These are phyloP conservation scores for Ophraella communa DNA, from an alignment of 2,888 invertebrate genomes.

Conservation along the genomic window DNA sequence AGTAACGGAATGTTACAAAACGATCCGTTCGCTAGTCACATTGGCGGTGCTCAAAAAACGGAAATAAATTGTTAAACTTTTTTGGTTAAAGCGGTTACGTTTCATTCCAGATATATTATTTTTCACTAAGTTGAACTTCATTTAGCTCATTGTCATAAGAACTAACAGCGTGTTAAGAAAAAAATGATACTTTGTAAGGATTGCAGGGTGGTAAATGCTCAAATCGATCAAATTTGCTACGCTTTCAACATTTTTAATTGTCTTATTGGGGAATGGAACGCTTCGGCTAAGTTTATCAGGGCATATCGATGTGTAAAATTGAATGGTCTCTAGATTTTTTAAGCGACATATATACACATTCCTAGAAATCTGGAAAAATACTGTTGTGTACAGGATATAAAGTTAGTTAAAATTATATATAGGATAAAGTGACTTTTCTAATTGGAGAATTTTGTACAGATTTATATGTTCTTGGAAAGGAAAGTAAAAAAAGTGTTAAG, in stretches of 20 bases:
- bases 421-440: conserved; percentile 10
- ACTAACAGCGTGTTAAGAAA: no score
- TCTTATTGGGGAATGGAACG: conserved; percentile 22
- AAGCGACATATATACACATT: conserved; percentile 7
- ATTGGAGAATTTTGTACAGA: conserved; percentile 23
- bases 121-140: no score
- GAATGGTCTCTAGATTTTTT: conserved; percentile 33
- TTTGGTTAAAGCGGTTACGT: neutral
- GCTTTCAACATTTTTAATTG: neutral
- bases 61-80: conserved; percentile 75
- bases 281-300: conserved; percentile 16
- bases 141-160: no score
- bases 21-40: conserved; percentile 50
- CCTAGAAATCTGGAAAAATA: conserved; percentile 10
- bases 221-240: no score
- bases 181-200: no score
- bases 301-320: conserved; percentile 36
- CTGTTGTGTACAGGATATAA: conserved; percentile 24
- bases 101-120: conserved; percentile 11
- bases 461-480: conserved; percentile 11
- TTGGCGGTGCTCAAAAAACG: conserved; percentile 55
- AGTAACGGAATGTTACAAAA: conserved; percentile 56
- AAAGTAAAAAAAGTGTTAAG: neutral
- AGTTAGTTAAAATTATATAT: conserved; percentile 13
- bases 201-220: no score